phyloP scores from a whole-genome alignment of 2,113 vertebrate genomes.

The Sporophila hypoxantha region DNA sequence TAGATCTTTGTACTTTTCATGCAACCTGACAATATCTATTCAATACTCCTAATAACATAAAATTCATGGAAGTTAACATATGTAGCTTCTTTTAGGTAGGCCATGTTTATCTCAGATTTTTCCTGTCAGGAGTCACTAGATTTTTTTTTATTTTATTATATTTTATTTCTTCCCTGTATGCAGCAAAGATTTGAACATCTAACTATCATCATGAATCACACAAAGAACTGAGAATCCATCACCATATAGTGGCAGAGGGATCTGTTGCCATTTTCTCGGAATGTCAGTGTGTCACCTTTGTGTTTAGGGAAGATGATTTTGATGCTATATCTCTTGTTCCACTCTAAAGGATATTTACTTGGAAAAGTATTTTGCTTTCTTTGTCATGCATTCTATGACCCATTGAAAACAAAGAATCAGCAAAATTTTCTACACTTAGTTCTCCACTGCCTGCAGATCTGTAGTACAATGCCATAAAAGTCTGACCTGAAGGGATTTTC shows the following conservation, averaged over 20 bases:
- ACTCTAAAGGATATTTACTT: neutral
- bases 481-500: neutral
- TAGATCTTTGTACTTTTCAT: neutral
- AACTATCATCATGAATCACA: neutral
- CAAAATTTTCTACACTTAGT: neutral
- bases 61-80: neutral
- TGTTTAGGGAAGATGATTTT: neutral
- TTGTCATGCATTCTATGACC: neutral
- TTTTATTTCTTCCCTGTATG: neutral
- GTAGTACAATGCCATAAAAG: neutral
- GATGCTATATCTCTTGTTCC: neutral
- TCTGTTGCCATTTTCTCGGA: neutral
- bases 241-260: neutral
- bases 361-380: neutral
- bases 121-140: neutral
- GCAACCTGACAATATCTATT: neutral
- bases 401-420: neutral
- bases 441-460: neutral
- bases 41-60: neutral
- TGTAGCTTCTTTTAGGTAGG: neutral
- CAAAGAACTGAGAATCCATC: neutral
- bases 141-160: neutral
- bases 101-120: neutral
- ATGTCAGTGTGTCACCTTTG: neutral
- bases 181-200: neutral